Evolutionary conservation across 2,113 vertebrate species (phyloP).

Genomic region (Forbesichthys papilliferus): DNA sequence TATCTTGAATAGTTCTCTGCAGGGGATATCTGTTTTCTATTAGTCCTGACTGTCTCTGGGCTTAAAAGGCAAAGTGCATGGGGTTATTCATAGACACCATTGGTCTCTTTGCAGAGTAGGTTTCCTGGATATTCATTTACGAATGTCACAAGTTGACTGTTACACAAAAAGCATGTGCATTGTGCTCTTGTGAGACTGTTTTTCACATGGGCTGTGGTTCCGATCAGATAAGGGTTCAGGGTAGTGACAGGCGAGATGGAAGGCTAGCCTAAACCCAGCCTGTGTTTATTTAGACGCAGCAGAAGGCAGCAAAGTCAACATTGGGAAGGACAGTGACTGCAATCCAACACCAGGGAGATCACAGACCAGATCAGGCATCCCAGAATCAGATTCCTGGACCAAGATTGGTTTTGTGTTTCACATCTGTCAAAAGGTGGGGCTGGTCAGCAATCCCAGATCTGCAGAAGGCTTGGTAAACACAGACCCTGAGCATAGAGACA

Average conservation of each 20-base stretch:
- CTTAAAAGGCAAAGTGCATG: constrained; percentile 50
- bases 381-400: constrained; percentile 29
- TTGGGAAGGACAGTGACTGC: constrained; percentile 46
- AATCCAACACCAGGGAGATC: constrained; percentile 48
- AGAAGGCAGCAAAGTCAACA: constrained; percentile 68
- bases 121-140: constrained; percentile 15
- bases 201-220: constrained; percentile 12
- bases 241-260: constrained; percentile 55
- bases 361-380: constrained; percentile 45
- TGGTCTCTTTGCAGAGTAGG: constrained; percentile 2
- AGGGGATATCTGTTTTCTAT: constrained; percentile 39
- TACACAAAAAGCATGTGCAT: neutral
- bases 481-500: constrained; percentile 11
- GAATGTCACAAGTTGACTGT: constrained; percentile 4
- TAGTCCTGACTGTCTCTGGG: constrained; percentile 36
- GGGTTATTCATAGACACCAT: constrained; percentile 13
- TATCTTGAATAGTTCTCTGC: constrained; percentile 39
- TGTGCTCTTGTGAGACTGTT: neutral
- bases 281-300: constrained; percentile 68
- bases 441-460: constrained; percentile 33
- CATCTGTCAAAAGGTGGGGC: constrained; percentile 26
- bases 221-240: constrained; percentile 67
- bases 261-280: constrained; percentile 52
- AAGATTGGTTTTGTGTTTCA: constrained; percentile 35
- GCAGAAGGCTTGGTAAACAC: constrained; percentile 48